Conservation (phyloP, 2,888 invertebrate species). For the Drosophila nr. medialis region DNA sequence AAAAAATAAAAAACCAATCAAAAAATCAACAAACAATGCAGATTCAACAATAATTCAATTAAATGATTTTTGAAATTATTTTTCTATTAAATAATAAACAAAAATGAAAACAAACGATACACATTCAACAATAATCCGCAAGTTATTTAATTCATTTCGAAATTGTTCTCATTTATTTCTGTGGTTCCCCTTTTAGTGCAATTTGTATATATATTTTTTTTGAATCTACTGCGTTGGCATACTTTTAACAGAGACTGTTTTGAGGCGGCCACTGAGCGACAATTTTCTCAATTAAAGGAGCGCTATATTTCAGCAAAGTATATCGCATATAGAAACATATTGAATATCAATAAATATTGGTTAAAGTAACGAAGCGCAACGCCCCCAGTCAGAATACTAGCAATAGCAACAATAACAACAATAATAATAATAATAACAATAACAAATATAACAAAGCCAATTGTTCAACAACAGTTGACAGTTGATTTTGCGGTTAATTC, state of each 20-base stretch:
- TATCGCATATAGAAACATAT: conserved; percentile 55
- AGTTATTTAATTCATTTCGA: not conserved
- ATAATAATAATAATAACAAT: conserved; percentile 13
- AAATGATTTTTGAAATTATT: not conserved
- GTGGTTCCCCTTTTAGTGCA: not conserved
- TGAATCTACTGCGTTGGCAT: not conserved
- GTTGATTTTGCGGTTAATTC: conserved; percentile 37
- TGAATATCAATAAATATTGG: conserved; percentile 67
- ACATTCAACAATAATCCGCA: not conserved
- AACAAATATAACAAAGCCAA: conserved; percentile 24
- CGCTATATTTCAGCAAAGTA: conserved; percentile 22
- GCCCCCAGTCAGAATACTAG: conserved; percentile 31
- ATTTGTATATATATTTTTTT: not conserved
- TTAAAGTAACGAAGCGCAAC: conserved; percentile 73
- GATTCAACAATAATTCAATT: not conserved
- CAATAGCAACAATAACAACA: conserved; percentile 20
- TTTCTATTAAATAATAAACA: too few species aligned
- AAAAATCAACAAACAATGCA: not conserved
- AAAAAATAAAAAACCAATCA: not conserved
- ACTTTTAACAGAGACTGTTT: conserved; percentile 23
- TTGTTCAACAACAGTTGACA: conserved; percentile 41
- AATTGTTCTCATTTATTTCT: not conserved
- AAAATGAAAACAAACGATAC: too few species aligned
- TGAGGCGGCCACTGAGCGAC: not conserved
- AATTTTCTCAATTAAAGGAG: conserved; percentile 50